A percentile compares a stretch with the other conserved stretches of the same genome.
Evolutionary conservation across 1,140 invertebrate genomes (phyloP).

Genomic region (Octopus sinensis): DNA sequence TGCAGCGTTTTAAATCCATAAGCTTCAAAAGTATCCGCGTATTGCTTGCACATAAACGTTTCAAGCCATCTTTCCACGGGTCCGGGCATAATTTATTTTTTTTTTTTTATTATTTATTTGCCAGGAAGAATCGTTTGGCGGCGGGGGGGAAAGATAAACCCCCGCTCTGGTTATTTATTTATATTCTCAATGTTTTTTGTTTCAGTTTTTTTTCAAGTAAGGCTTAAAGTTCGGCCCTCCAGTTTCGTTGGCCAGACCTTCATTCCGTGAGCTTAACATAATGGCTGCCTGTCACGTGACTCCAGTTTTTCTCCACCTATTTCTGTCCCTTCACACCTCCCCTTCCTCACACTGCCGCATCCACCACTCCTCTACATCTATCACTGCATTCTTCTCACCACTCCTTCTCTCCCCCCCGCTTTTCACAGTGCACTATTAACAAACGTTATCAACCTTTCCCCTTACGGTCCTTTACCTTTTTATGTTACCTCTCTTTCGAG

Average conservation of each 20-base stretch:
- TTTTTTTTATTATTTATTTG: slow-evolving; percentile 18
- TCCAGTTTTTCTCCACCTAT: neutral
- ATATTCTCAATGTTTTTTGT: neutral
- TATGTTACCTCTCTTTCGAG: neutral
- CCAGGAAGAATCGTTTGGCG: neutral
- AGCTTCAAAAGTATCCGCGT: slow-evolving; percentile 48
- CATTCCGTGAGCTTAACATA: slow-evolving; percentile 19
- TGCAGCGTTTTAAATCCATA: slow-evolving; percentile 53
- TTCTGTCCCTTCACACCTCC: neutral
- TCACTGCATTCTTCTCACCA: neutral
- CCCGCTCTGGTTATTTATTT: neutral
- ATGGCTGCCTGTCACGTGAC: slow-evolving; percentile 21
- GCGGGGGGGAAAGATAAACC: neutral
- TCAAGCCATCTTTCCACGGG: slow-evolving; percentile 53
- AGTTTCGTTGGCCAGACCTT: slow-evolving; percentile 6
- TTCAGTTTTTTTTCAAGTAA: neutral
- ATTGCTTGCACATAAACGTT: slow-evolving; percentile 54
- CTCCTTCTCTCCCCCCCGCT: neutral
- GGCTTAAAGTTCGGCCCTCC: neutral
- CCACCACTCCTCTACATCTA: neutral
- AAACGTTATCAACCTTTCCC: neutral
- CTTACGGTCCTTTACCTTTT: neutral
- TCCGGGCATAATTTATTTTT: slow-evolving; percentile 39
- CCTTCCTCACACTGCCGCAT: neutral
- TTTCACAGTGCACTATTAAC: neutral